These are phyloP conservation scores for Zingel zingel DNA, from an alignment of 2,113 vertebrate genomes.

Conservation along the genomic window DNA sequence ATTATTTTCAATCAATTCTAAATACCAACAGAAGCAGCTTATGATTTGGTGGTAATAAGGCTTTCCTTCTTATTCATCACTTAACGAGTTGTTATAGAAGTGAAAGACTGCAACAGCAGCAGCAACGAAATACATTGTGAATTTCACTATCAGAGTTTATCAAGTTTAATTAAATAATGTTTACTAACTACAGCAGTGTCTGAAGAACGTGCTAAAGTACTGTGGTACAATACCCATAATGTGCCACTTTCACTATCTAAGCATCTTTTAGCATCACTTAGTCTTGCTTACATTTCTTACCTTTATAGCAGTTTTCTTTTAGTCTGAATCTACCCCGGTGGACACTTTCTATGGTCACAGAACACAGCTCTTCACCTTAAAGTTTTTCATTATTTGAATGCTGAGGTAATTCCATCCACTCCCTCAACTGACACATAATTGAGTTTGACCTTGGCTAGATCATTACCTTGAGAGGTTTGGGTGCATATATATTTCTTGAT, in stretches of 20 bases:
- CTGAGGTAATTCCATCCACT: background rate
- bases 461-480: conserved; percentile 94
- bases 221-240: background rate
- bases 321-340: background rate
- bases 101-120: background rate
- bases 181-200: background rate
- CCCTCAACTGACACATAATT: background rate
- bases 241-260: background rate
- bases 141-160: conserved; percentile 11
- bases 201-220: background rate
- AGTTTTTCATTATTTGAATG: background rate
- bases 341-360: background rate
- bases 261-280: background rate
- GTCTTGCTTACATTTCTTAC: background rate
- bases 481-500: conserved; percentile 98
- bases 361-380: background rate
- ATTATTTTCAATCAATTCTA: conserved; percentile 1
- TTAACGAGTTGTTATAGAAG: background rate
- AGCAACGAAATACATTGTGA: too few relatives aligned
- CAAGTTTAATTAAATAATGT: conserved; percentile 11
- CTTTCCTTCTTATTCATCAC: background rate
- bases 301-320: background rate
- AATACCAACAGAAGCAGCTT: background rate
- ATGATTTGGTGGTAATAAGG: background rate
- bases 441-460: background rate